A percentile compares a stretch with the other conserved stretches of the same genome.
phyloP scores from a whole-genome alignment of 2,797 vertebrate genomes.

The Chromis chromis region DNA sequence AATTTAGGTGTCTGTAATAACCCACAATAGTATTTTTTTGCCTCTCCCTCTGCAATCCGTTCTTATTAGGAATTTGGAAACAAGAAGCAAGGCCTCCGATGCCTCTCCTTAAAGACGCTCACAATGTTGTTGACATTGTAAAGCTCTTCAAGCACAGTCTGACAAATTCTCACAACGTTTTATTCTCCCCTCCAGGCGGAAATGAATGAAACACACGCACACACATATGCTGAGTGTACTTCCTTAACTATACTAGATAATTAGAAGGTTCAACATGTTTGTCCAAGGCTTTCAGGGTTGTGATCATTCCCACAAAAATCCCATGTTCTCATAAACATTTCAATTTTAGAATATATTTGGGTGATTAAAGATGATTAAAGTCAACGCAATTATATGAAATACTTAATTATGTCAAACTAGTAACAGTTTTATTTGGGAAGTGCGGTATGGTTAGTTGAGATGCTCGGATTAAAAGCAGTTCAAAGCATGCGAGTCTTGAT shows the following conservation, averaged over 20 bases:
- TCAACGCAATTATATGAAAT: conserved; percentile 82
- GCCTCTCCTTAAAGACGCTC: conserved; percentile 44
- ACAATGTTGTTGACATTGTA: conserved; percentile 59
- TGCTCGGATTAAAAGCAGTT: conserved; percentile 66
- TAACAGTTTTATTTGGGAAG: conserved; percentile 83
- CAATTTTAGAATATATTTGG: conserved; percentile 87
- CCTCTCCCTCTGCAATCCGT: conserved; percentile 44
- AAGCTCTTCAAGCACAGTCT: conserved; percentile 51
- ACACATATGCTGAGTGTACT: conserved; percentile 71
- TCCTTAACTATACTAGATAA: conserved; percentile 79
- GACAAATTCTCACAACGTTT: conserved; percentile 68
- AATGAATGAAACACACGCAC: conserved; percentile 63
- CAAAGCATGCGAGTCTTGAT: conserved; percentile 70
- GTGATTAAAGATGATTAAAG: conserved; percentile 86
- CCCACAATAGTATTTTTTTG: conserved; percentile 49
- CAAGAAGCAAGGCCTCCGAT: conserved; percentile 36
- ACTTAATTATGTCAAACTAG: conserved; percentile 84
- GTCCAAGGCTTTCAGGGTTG: conserved; percentile 78
- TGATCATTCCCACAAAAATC: conserved; percentile 83
- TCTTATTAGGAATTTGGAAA: conserved; percentile 52
- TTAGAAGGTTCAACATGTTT: conserved; percentile 84
- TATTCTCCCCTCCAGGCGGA: conserved; percentile 48
- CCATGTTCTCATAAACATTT: conserved; percentile 83
- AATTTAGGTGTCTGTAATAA: conserved; percentile 65
- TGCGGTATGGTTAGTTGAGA: conserved; percentile 75